phyloP scores from a whole-genome alignment of 1,140 invertebrate species.

The Euglossa dilemma region DNA sequence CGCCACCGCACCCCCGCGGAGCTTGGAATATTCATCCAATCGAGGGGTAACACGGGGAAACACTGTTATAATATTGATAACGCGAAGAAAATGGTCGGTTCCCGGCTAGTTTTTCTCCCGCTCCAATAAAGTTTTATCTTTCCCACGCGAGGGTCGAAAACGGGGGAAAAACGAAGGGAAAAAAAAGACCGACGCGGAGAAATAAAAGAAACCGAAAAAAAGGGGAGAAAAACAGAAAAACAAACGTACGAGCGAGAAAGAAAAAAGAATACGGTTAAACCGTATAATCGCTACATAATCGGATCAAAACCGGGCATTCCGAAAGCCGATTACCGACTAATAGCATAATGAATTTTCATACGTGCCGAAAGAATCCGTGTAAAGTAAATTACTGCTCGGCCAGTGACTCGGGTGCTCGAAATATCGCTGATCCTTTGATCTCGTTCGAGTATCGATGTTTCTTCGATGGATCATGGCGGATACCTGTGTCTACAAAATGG shows the following conservation, averaged over 20 bases:
- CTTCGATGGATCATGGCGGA: no score
- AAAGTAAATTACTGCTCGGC: conserved; percentile 38
- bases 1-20: background rate
- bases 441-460: background rate
- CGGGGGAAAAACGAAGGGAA: background rate
- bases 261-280: conserved; percentile 3
- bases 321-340: conserved; percentile 52
- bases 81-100: conserved; percentile 41
- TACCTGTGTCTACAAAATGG: no score
- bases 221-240: background rate
- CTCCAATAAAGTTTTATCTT: conserved; percentile 36
- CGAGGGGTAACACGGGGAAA: conserved; percentile 14
- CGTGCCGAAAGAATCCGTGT: conserved; percentile 37
- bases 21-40: conserved; percentile 12
- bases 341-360: conserved; percentile 51
- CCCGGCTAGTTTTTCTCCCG: background rate
- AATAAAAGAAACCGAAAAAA: no score
- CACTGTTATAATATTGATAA: conserved; percentile 55
- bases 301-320: conserved; percentile 43
- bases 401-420: background rate
- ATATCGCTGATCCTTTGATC: background rate
- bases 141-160: background rate
- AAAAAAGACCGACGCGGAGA: no score
- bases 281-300: conserved; percentile 47
- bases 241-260: background rate